Evolutionary conservation across 2,888 invertebrate species (phyloP), one percentile per base, ranked within the genome.

Genomic region (Stenurella melanura): DNA sequence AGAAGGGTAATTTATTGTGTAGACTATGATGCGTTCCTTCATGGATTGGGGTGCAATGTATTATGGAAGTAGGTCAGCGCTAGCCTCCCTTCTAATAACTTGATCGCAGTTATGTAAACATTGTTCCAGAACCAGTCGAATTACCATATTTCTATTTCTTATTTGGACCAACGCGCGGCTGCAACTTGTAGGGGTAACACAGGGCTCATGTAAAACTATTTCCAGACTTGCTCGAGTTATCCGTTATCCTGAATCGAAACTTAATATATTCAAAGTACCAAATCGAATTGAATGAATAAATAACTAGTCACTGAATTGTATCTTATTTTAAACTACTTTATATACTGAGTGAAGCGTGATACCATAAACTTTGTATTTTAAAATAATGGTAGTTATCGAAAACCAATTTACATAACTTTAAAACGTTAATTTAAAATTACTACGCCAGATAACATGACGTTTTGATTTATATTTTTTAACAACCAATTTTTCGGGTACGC

Each of bases 51-150:
- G 50, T 50, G 50, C 50, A 50, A 50, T n/a, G 50, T 15, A 50
- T 6, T 50, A 50, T 50, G n/a, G n/a, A 50, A 50, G n/a, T 50
- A 50, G 50, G 50, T 50, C 50, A 50, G n/a, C 50, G 50, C 50
- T 50, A n/a, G 50, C 50, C 50, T 50, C 50, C 15, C 15, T 50
- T n/a, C 50, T 50, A 50, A 50, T 50, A 50, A 50, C n/a, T 50
- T 50, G 50, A 50, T 50, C 50, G 15, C 50, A 50, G n/a, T 50
- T 50, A 50, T 50, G 50, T 50, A 50, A 50, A 50, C 50, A 50
- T 50, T 50, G 50, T 50, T 50, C 50, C 50, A 50, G 50, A 50
- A 50, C 3, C 50, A 50, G 50, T n/a, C 50, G 50, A 12, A 50
- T 50, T 50, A 50, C n/a, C 50, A 50, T 50, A 50, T n/a, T 50